Percentiles rank a stretch among this genome's conserved stretches.
These are phyloP conservation scores for Trissonchulus sp. DNA, from an alignment of 2,888 invertebrate genomes.

Conservation along the genomic window DNA sequence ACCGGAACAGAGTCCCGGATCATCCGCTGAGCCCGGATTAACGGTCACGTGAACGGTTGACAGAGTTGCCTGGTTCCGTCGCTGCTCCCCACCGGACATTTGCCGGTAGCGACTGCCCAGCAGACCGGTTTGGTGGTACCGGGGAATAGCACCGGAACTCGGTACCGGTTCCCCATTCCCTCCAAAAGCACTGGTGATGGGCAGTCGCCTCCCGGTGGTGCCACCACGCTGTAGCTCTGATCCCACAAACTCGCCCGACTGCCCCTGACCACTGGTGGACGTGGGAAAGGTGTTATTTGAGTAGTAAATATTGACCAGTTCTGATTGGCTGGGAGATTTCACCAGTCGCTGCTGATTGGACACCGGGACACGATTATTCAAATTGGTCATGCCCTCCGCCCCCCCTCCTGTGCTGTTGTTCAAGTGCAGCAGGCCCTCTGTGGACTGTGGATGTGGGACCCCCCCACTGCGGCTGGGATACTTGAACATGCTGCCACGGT, in stretches of 20 bases:
- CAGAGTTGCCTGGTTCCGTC: not conserved
- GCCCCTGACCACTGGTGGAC: not conserved
- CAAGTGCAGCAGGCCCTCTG: conserved; percentile 78
- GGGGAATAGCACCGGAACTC: not conserved
- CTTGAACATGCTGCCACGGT: not conserved
- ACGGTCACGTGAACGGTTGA: not conserved
- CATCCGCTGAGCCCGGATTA: not conserved
- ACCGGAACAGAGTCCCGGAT: no score
- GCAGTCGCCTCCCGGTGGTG: not conserved
- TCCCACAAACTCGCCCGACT: not conserved
- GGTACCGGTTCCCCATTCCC: no score
- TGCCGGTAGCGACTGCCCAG: not conserved
- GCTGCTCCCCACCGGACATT: not conserved
- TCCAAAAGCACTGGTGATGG: not conserved
- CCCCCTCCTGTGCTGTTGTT: conserved; percentile 78
- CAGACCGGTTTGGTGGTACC: no score
- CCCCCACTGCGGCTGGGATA: conserved; percentile 7
- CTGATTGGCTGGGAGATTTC: not conserved
- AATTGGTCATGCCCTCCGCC: not conserved
- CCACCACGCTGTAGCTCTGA: not conserved
- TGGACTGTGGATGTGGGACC: conserved; percentile 63
- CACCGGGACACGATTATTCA: not conserved
- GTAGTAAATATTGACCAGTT: not conserved
- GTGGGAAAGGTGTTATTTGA: not conserved
- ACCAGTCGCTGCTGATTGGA: not conserved